A percentile compares a stretch with the other conserved stretches of the same genome.
Evolutionary conservation across 2,888 invertebrate genomes (phyloP).

Genomic region (Nemotelus pantherinus): DNA sequence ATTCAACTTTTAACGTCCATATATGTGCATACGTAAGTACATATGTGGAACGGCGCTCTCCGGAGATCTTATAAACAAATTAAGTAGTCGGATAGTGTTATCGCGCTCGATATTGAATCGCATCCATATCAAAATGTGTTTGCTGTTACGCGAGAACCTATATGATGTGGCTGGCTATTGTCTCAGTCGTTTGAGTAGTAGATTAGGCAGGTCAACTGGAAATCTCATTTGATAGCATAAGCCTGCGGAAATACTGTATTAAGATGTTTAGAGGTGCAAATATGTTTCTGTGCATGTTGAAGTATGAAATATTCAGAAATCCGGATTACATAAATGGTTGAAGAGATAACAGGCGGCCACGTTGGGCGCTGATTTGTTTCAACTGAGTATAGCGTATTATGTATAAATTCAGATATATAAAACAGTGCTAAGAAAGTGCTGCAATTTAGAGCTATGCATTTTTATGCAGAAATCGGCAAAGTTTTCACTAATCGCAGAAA

Average conservation of each 20-base stretch:
- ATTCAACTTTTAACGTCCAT: conserved; percentile 35
- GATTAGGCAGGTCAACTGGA: not conserved
- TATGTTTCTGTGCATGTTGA: too few relatives aligned
- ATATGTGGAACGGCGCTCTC: not conserved
- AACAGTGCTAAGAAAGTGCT: too few relatives aligned
- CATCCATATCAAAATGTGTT: not conserved
- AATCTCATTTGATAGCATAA: not conserved
- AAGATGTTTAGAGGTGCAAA: not conserved
- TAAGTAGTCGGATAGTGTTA: not conserved
- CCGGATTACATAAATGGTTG: too few relatives aligned
- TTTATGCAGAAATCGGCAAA: too few relatives aligned
- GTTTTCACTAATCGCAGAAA: too few relatives aligned
- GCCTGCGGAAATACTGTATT: conserved; percentile 14
- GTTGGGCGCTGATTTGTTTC: too few relatives aligned
- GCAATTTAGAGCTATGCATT: too few relatives aligned
- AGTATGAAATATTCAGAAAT: too few relatives aligned
- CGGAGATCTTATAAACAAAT: conserved; percentile 38
- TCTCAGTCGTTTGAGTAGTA: not conserved
- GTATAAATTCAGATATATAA: too few relatives aligned
- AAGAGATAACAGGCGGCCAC: too few relatives aligned
- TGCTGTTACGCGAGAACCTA: not conserved
- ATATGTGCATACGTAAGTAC: not conserved
- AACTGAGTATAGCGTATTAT: too few relatives aligned
- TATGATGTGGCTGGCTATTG: not conserved
- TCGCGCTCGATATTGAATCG: conserved; percentile 28